Conservation (phyloP, 2,888 invertebrate species). For the Tridacna gigas region DNA sequence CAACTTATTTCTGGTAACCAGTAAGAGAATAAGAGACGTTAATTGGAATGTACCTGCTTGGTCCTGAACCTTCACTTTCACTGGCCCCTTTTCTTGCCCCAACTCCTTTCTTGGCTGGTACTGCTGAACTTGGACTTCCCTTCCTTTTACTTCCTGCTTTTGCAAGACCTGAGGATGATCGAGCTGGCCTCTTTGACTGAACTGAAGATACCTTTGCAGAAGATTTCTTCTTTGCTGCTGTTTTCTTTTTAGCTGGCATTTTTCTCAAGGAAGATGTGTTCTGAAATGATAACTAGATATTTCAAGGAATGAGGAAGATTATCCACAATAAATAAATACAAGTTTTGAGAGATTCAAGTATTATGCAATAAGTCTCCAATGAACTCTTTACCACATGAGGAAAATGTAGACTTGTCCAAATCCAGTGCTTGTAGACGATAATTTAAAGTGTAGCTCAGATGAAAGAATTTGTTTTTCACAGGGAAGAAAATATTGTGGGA, state of each 20-base stretch:
- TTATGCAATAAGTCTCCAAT: too few species aligned
- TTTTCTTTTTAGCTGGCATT: constrained; percentile 34
- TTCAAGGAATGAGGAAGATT: neutral
- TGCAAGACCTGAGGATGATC: constrained; percentile 8
- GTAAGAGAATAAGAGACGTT: neutral
- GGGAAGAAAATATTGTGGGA: too few species aligned
- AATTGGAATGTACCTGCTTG: constrained; percentile 45
- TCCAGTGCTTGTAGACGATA: too few species aligned
- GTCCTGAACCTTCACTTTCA: constrained; percentile 49
- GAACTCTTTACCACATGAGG: too few species aligned
- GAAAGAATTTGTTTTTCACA: too few species aligned
- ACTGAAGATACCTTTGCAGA: neutral
- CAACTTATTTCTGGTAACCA: neutral
- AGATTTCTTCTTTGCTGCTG: neutral
- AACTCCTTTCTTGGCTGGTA: constrained; percentile 38
- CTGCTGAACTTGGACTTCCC: constrained; percentile 50
- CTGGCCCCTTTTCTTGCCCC: constrained; percentile 47
- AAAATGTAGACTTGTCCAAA: too few species aligned
- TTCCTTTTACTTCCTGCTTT: constrained; percentile 48
- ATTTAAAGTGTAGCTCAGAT: too few species aligned
- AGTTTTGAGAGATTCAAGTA: too few species aligned
- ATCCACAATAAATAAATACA: too few species aligned
- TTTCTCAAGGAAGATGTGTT: neutral
- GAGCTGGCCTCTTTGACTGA: constrained; percentile 3
- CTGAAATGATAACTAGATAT: neutral